Evolutionary conservation across 2,888 invertebrate species (phyloP), one percentile per base, ranked within the genome.

Genomic region (Protodeltote pygarga): DNA sequence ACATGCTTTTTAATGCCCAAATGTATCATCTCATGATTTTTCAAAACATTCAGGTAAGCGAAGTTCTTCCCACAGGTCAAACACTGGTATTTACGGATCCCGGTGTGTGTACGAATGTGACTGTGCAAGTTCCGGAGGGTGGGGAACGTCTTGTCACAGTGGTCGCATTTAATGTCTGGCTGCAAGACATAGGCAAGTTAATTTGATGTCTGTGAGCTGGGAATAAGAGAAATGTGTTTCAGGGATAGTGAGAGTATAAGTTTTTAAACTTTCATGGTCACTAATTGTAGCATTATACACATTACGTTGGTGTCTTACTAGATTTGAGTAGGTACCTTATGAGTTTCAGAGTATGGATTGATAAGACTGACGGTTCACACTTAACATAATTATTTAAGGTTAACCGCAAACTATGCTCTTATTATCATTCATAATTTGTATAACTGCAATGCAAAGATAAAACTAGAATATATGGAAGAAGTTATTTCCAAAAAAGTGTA

Each of bases 21-120:
- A 67, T 96, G 96, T 11, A 95, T 95, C 55, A 94, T 88, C 72
- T 95, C 95, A 68, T 96, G 96, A 66, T 95, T 95, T 70, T 93
- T 93, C 32, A 96, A 79, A 68, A 94, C 94, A 64, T 94, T 94
- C 59, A 94, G 93, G 23, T 94, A 94, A 0, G 94, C 94, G 71
- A 94, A 95, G 69, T 93, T 93, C 83, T 94, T 94, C 6, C 93
- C 93, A 61, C 94, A 95, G 2, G 87, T 89, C 28, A 91, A 87
- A 62, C 94, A 95, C 52, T 93, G 90, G 76, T 94, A 94, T 23
- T 93, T 93, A 29, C 93, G 89, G 21, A 89, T 81, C 8, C 94
- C 94, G 0, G 92, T 93, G 72, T 95, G 94, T 0, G 92, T 93
- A 29, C 94, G 93, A 20, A 85, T 86, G 68, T 95, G 94, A 62